Evolutionary conservation across 2,888 invertebrate species (phyloP).

Genomic region (Microchrysa polita): DNA sequence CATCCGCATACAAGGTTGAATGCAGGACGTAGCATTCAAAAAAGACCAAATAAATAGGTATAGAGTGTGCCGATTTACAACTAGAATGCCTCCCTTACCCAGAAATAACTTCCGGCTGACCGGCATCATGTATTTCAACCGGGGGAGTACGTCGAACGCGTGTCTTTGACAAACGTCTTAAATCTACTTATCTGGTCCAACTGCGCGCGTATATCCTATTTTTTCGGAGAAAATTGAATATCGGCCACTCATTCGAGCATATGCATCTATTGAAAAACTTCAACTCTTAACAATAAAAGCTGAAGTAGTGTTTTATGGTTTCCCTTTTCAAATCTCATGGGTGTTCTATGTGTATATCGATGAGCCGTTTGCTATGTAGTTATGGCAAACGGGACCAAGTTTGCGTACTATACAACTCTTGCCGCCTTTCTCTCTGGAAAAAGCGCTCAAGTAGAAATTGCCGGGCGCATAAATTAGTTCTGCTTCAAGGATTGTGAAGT

Average conservation of each 20-base stretch:
- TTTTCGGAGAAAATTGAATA: slow-evolving; percentile 36
- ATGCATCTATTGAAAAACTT: slow-evolving; percentile 29
- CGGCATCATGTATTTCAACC: slow-evolving; percentile 4
- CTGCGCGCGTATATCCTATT: neutral
- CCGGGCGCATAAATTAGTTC: slow-evolving; percentile 47
- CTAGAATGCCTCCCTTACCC: neutral
- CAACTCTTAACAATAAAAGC: slow-evolving; percentile 5
- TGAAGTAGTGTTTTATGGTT: slow-evolving; percentile 37
- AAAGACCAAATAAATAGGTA: slow-evolving; percentile 5
- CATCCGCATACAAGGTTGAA: slow-evolving; percentile 15
- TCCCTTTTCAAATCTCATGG: slow-evolving; percentile 20
- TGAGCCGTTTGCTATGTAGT: neutral
- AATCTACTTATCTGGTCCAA: slow-evolving; percentile 31
- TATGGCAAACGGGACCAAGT: slow-evolving; percentile 2
- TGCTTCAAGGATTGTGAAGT: slow-evolving; percentile 36
- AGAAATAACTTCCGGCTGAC: neutral
- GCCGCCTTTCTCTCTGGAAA: too few relatives aligned
- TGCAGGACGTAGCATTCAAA: neutral
- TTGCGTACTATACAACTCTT: too few relatives aligned
- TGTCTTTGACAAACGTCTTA: slow-evolving; percentile 32
- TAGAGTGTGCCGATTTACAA: neutral
- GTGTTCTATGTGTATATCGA: slow-evolving; percentile 19
- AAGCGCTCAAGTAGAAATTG: slow-evolving; percentile 41
- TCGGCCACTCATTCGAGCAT: slow-evolving; percentile 25
- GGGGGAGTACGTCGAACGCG: slow-evolving; percentile 1